Evolutionary conservation across 2,113 vertebrate species (phyloP).

Genomic region (Eptesicus fuscus): DNA sequence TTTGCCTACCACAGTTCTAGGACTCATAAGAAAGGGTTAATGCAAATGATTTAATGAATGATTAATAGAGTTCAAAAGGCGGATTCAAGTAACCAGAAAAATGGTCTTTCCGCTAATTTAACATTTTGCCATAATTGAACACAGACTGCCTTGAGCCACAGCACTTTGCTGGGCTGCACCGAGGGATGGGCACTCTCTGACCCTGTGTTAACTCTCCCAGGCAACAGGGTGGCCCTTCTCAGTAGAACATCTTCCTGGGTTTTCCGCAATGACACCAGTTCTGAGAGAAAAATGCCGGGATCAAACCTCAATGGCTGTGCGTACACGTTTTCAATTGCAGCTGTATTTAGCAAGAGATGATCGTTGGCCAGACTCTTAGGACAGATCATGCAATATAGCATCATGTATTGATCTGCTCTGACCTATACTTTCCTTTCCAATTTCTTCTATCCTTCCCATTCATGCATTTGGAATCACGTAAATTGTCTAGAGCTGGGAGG

Average conservation of each 20-base stretch:
- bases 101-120: slow-evolving; percentile 69
- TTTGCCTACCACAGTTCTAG: not conserved
- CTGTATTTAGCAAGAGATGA: fast-evolving
- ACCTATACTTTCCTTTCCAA: not conserved
- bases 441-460: not conserved
- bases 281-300: not conserved
- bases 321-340: fast-evolving
- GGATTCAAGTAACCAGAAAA: slow-evolving; percentile 71
- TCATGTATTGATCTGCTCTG: fast-evolving
- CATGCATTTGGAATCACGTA: fast-evolving
- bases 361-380: fast-evolving
- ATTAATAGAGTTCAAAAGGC: slow-evolving; percentile 62
- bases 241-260: not conserved
- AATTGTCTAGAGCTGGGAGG: not conserved
- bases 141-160: slow-evolving; percentile 7
- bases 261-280: not conserved
- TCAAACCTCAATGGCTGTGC: too few relatives aligned
- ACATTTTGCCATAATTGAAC: slow-evolving; percentile 52
- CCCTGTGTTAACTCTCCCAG: not conserved
- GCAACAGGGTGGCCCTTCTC: too few relatives aligned
- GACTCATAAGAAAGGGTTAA: not conserved
- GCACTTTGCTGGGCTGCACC: not conserved
- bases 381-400: fast-evolving
- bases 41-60: slow-evolving; percentile 36
- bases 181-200: not conserved